Base-by-base conservation (phyloP, 2,797 vertebrate genomes). In the Sebastiscus tertius region DNA sequence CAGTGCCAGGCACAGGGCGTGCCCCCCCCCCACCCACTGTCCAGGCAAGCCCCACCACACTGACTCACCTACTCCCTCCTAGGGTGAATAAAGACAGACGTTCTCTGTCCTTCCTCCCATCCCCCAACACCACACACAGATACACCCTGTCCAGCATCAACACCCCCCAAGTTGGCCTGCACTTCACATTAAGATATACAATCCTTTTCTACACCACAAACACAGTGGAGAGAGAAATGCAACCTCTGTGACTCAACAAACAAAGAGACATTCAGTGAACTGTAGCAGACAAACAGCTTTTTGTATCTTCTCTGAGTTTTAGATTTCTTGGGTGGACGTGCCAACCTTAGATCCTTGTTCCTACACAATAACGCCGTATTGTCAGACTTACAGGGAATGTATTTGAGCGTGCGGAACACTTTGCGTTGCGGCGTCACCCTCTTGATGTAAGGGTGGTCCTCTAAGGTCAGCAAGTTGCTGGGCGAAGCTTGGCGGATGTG, bases 391-490 rank as follows among this genome's bases (percentile, higher is more conserved):
- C 98, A 82, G 62, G 97, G 96, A 0, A 88, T 82, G 69, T 97
- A 97, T 80, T 99, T 98, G 61, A 99, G 97, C 0, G 96, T 95
- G 31, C 99, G 97, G 72, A 99, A 97, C 80, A 99, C 99, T 91
- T 96, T 97, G 60, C 97, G 96, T 80, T 99, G 99, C 2, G 97
- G 98, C 0, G 98, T 99, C 39, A 99, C 98, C 79, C 97, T 96
- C 85, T 99, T 99, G 95, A 99, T 98, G 95, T 97, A 98, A 0
- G 98, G 99, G 69, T 99, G 99, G 75, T 96, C 97, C 92, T 99
- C 97, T 20, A 99, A 94, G 0, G 95, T 97, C 76, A 96, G 94
- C 62, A 99, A 94, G 77, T 96, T 97, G 31, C 93, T 93, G 34
- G 88, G 95, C 62, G 97, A 96, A 0, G 96, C 97, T 79, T 97